phyloP scores from a whole-genome alignment of 2,797 vertebrate species.

The Mareca penelope region DNA sequence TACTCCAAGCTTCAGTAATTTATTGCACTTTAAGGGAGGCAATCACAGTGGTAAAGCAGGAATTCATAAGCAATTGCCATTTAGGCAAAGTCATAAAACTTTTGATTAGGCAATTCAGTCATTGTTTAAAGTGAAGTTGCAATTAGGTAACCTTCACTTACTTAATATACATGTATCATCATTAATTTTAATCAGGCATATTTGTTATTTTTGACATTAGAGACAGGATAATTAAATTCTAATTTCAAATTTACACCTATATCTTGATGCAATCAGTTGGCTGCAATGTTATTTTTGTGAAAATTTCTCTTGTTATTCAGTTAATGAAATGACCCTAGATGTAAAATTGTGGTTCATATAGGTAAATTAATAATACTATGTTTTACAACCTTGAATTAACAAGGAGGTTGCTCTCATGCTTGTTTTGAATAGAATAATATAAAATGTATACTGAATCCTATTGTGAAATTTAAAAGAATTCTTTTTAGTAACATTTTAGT shows the following conservation, averaged over 20 bases:
- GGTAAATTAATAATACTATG: background rate
- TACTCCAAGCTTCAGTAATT: slow-evolving; percentile 7
- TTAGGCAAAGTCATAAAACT: slow-evolving; percentile 25
- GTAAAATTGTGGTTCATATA: background rate
- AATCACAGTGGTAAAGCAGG: slow-evolving; percentile 5
- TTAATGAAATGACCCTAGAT: slow-evolving; percentile 20
- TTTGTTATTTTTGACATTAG: slow-evolving; percentile 5
- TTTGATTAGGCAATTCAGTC: slow-evolving; percentile 45
- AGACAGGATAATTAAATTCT: slow-evolving; percentile 37
- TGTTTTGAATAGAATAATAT: background rate
- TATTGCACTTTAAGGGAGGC: background rate
- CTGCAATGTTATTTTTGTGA: background rate
- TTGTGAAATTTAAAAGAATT: background rate
- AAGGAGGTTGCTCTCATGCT: background rate
- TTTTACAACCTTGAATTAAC: background rate
- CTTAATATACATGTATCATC: slow-evolving; percentile 13
- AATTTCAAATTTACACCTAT: slow-evolving; percentile 25
- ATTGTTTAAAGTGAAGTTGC: slow-evolving; percentile 53
- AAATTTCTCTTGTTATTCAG: slow-evolving; percentile 17
- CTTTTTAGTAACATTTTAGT: background rate
- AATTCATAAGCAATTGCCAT: slow-evolving; percentile 25
- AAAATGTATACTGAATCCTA: background rate
- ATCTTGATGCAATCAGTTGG: background rate
- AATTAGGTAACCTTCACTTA: slow-evolving; percentile 51
- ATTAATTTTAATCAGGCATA: slow-evolving; percentile 61